Evolutionary conservation across 2,888 invertebrate species (phyloP), one percentile per base, ranked within the genome.

Genomic region (Cosmia trapezina): DNA sequence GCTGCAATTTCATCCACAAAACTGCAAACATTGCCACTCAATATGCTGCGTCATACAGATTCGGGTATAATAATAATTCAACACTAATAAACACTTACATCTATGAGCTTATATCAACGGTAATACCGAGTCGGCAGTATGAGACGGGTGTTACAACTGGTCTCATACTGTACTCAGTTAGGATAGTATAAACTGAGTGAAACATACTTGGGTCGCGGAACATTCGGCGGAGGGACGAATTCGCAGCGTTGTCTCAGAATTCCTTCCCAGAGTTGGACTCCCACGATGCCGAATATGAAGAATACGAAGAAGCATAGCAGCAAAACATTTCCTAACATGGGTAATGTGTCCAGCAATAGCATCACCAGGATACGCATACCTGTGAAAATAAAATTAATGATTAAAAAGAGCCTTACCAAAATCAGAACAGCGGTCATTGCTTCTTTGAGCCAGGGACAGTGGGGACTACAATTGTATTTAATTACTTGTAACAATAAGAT

Each of bases 221-320:
- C 96, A 94, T 97, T 97, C 73, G 97, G 96, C 77, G 98, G 97
- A 82, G 98, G 96, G 81, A 97, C 97, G 77, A 99, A 97, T 92
- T 98, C 98, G 94, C 99, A 99, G 74, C 99, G 97, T 93, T 99
- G 99, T 84, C 99, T 97, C 70, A 99, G 96, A 80, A 99, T 98
- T 63, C 99, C 99, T 93, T 99, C 98, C 99, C 99, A 99, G 67
- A 99, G 97, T 94, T 99, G 99, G 56, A 99, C 99, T 33, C 99
- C 99, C 87, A 99, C 98, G 92, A 99, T 99, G 85, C 99, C 99
- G 92, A 99, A 99, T 93, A 99, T 99, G 97, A 99, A 99, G 97
- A 99, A 99, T 77, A 99, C 99, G 97, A 99, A 99, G 97, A 99
- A 99, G 96, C 99, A 99, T 83, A 99, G 97, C 85, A 99, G 97